phyloP scores from a whole-genome alignment of 2,797 vertebrate species.

The Chelon labrosus region DNA sequence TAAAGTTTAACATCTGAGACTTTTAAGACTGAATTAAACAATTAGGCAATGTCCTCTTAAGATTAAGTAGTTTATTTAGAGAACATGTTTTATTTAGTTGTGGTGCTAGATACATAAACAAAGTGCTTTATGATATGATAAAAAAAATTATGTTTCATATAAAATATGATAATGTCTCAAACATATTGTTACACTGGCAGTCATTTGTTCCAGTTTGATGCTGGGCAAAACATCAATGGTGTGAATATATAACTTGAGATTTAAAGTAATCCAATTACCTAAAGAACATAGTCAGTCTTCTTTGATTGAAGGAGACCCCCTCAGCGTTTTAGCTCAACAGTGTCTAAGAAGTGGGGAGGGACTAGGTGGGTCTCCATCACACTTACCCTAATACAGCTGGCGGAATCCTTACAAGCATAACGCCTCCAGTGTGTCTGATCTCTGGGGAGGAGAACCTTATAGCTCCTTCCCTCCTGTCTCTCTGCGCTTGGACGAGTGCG shows the following conservation, averaged over 20 bases:
- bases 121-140: not conserved
- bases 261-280: slow-evolving; percentile 14
- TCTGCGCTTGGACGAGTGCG: slow-evolving; percentile 63
- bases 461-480: slow-evolving; percentile 55
- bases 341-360: no score
- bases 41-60: not conserved
- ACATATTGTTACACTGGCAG: not conserved
- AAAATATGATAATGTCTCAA: not conserved
- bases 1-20: not conserved
- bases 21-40: not conserved
- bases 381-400: slow-evolving; percentile 46
- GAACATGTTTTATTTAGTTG: not conserved
- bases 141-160: not conserved
- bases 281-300: slow-evolving; percentile 10
- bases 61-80: no score
- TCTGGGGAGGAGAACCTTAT: slow-evolving; percentile 68
- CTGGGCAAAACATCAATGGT: not conserved
- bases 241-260: slow-evolving; percentile 19
- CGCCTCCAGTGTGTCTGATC: slow-evolving; percentile 59
- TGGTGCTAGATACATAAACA: not conserved
- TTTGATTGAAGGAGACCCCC: not conserved
- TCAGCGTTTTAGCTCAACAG: not conserved
- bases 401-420: slow-evolving; percentile 34
- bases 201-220: slow-evolving; percentile 3
- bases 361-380: slow-evolving; percentile 17